These are phyloP conservation scores for Stictonetta naevosa DNA, from an alignment of 2,113 vertebrate species.

Conservation along the genomic window DNA sequence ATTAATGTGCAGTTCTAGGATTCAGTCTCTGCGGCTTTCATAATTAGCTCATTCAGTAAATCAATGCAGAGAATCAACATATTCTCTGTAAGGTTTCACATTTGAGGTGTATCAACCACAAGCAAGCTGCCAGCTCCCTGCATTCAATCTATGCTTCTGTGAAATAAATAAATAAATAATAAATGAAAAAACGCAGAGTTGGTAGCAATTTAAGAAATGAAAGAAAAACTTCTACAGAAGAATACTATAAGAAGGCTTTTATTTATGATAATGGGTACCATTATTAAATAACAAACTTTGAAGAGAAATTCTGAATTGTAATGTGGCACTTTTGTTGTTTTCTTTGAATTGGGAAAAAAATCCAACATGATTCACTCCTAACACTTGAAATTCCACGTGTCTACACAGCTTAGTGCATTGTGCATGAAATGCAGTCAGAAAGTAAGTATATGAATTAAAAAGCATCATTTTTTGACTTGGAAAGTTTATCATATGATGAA, in stretches of 20 bases:
- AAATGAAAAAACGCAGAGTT: not conserved
- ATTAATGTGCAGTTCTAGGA: slow-evolving; percentile 45
- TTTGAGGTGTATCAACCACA: slow-evolving; percentile 41
- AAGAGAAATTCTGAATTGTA: not conserved
- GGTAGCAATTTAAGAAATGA: slow-evolving; percentile 41
- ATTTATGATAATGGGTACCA: slow-evolving; percentile 18
- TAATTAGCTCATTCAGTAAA: slow-evolving; percentile 1
- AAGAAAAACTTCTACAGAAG: slow-evolving; percentile 13
- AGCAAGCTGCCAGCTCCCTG: slow-evolving; percentile 28
- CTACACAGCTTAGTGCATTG: not conserved
- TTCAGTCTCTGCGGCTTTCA: not conserved
- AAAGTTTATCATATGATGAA: not conserved
- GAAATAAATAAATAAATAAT: not conserved
- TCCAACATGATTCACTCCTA: not conserved
- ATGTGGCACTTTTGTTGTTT: not conserved
- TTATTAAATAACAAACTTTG: not conserved
- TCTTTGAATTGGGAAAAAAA: not conserved
- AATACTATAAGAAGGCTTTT: not conserved
- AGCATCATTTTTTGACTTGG: not conserved
- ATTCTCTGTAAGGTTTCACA: slow-evolving; percentile 49
- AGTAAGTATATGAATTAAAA: not conserved
- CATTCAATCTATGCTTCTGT: slow-evolving; percentile 5
- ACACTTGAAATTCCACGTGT: not conserved
- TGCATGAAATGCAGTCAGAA: not conserved
- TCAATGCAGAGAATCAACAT: not conserved